A percentile compares a stretch with the other conserved stretches of the same genome.
These are phyloP conservation scores for Buceros bicornis DNA, from an alignment of 2,797 vertebrate species.

Conservation along the genomic window DNA sequence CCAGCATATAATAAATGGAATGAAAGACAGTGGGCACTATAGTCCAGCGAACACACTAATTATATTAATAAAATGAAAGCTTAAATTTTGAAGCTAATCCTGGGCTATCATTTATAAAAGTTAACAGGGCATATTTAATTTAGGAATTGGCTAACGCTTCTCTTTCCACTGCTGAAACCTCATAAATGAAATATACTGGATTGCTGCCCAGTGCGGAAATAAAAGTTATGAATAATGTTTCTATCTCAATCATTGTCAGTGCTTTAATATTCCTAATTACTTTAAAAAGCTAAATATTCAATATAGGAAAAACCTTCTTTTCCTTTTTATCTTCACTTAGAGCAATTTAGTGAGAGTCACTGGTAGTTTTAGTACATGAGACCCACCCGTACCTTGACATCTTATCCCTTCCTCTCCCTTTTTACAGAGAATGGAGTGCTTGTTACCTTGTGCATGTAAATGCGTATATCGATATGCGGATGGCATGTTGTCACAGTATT, in stretches of 20 bases:
- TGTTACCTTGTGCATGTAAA: neutral
- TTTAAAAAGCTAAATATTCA: constrained; percentile 86
- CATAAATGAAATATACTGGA: constrained; percentile 98
- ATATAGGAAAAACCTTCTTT: constrained; percentile 78
- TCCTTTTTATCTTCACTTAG: constrained; percentile 78
- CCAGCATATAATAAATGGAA: neutral
- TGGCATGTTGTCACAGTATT: neutral
- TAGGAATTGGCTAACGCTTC: constrained; percentile 94
- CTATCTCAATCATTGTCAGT: constrained; percentile 94
- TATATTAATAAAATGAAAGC: constrained; percentile 78
- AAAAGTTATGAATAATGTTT: constrained; percentile 99
- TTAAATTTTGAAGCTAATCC: constrained; percentile 80
- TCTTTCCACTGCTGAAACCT: constrained; percentile 93
- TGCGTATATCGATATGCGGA: too few relatives aligned
- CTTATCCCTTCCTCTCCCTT: constrained; percentile 18
- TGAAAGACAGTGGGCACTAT: neutral
- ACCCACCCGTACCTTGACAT: constrained; percentile 21
- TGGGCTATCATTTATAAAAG: constrained; percentile 83
- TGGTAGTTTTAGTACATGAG: constrained; percentile 38
- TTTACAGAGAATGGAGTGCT: constrained; percentile 8
- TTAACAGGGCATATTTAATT: constrained; percentile 96
- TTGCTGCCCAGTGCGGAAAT: constrained; percentile 93
- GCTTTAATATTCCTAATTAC: constrained; percentile 95
- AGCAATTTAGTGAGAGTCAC: constrained; percentile 75
- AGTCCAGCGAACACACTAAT: constrained; percentile 66